Evolutionary conservation across 2,888 invertebrate genomes (phyloP).

Genomic region (Lamproptera curius): DNA sequence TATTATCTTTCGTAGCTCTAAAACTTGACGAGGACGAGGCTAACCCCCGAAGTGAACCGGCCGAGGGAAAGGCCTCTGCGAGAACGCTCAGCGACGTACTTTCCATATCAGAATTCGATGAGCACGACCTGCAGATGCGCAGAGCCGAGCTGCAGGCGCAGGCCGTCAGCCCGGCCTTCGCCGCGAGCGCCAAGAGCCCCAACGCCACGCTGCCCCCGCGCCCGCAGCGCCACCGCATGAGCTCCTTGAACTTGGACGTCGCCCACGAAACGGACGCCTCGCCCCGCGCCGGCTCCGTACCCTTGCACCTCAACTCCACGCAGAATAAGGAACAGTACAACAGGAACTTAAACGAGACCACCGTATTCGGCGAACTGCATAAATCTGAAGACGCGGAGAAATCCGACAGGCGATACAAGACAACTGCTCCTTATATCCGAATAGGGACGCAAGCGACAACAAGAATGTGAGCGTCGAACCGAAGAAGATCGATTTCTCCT

Average conservation of each 20-base stretch:
- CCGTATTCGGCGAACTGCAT: constrained; percentile 51
- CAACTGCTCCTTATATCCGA: constrained; percentile 72
- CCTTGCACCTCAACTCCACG: constrained; percentile 61
- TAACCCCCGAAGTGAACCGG: constrained; percentile 59
- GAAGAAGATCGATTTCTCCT: constrained; percentile 67
- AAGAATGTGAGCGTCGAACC: constrained; percentile 63
- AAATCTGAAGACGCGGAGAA: constrained; percentile 42
- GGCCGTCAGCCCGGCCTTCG: not conserved
- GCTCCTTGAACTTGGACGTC: constrained; percentile 56
- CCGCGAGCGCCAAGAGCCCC: constrained; percentile 22
- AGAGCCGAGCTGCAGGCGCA: constrained; percentile 57
- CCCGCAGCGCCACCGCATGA: constrained; percentile 53
- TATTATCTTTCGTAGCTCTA: constrained; percentile 73
- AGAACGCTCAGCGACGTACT: constrained; percentile 85
- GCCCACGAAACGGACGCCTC: constrained; percentile 46
- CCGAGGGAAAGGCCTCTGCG: constrained; percentile 80
- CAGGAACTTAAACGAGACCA: constrained; percentile 67
- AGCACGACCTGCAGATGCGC: constrained; percentile 79
- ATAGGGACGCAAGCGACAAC: constrained; percentile 56
- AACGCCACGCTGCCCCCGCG: constrained; percentile 61
- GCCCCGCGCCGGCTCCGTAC: constrained; percentile 62
- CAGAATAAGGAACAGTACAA: constrained; percentile 60
- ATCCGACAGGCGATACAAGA: constrained; percentile 56
- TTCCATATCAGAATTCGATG: constrained; percentile 85
- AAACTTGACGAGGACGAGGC: constrained; percentile 78